These are phyloP conservation scores for Pollenia angustigena DNA, from an alignment of 2,888 invertebrate genomes.

Conservation along the genomic window DNA sequence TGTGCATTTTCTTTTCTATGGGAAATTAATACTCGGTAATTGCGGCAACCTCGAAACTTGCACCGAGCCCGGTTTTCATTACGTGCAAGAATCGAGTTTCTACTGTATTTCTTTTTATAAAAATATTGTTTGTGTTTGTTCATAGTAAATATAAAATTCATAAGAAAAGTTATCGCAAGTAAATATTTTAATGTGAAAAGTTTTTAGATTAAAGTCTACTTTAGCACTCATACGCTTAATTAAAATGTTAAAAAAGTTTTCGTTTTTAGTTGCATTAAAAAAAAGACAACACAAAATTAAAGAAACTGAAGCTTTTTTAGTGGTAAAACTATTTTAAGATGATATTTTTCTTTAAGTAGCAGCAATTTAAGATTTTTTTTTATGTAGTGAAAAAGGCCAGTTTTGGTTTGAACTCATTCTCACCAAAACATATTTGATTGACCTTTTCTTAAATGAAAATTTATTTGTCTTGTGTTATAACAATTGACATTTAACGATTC, in stretches of 20 bases:
- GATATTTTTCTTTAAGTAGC: not conserved
- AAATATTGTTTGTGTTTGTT: not conserved
- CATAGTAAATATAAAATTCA: slow-evolving; percentile 18
- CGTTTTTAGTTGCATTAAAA: not conserved
- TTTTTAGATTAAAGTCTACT: slow-evolving; percentile 58
- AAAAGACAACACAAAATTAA: not conserved
- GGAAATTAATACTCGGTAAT: too few relatives aligned
- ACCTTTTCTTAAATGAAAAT: slow-evolving; percentile 41
- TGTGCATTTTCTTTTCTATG: too few relatives aligned
- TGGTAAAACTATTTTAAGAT: slow-evolving; percentile 7
- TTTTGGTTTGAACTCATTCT: slow-evolving; percentile 37
- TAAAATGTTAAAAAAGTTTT: slow-evolving; percentile 34
- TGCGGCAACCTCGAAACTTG: too few relatives aligned
- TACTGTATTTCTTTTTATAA: too few relatives aligned
- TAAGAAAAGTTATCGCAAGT: slow-evolving; percentile 52
- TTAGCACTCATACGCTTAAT: slow-evolving; percentile 20
- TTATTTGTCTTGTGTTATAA: slow-evolving; percentile 15
- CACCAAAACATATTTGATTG: slow-evolving; percentile 29
- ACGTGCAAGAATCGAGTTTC: too few relatives aligned
- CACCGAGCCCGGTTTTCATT: too few relatives aligned
- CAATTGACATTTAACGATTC: slow-evolving; percentile 58
- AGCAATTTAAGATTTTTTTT: not conserved
- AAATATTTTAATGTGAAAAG: slow-evolving; percentile 62
- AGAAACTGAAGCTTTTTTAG: too few relatives aligned
- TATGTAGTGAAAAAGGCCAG: not conserved